Percentiles rank a stretch among this genome's conserved stretches.
These are phyloP conservation scores for Antitype chi DNA, from an alignment of 2,888 invertebrate species.

Conservation along the genomic window DNA sequence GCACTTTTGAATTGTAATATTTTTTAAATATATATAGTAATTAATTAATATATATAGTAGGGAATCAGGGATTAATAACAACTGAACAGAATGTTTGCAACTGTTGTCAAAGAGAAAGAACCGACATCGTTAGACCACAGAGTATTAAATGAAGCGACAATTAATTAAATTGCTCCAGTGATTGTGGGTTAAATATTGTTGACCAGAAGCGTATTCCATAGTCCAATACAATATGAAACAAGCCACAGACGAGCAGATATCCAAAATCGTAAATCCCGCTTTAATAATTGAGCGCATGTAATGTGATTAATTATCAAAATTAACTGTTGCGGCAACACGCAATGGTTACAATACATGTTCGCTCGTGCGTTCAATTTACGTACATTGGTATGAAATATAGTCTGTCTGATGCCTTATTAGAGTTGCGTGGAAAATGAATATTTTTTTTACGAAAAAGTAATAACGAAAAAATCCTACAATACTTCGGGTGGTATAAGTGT, in stretches of 20 bases:
- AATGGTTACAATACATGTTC: constrained; percentile 46
- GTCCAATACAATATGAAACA: constrained; percentile 6
- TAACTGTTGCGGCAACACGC: constrained; percentile 53
- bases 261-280: constrained; percentile 45
- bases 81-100: constrained; percentile 51
- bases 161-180: constrained; percentile 23
- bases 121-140: constrained; percentile 30
- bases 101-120: constrained; percentile 36
- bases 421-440: constrained; percentile 25
- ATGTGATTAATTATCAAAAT: constrained; percentile 60
- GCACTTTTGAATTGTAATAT: too few relatives aligned
- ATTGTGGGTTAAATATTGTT: constrained; percentile 4
- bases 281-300: constrained; percentile 45
- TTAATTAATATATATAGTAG: too few relatives aligned
- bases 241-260: constrained; percentile 30
- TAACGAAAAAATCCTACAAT: background rate
- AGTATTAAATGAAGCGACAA: constrained; percentile 18
- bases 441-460: background rate
- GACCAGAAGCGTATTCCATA: constrained; percentile 1
- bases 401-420: constrained; percentile 36
- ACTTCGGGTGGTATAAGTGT: background rate
- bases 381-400: constrained; percentile 19
- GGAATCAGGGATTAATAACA: too few relatives aligned
- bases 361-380: constrained; percentile 41
- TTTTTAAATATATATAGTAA: too few relatives aligned